These are phyloP conservation scores for Ptyas mucosa DNA, from an alignment of 2,113 vertebrate species.

Conservation along the genomic window DNA sequence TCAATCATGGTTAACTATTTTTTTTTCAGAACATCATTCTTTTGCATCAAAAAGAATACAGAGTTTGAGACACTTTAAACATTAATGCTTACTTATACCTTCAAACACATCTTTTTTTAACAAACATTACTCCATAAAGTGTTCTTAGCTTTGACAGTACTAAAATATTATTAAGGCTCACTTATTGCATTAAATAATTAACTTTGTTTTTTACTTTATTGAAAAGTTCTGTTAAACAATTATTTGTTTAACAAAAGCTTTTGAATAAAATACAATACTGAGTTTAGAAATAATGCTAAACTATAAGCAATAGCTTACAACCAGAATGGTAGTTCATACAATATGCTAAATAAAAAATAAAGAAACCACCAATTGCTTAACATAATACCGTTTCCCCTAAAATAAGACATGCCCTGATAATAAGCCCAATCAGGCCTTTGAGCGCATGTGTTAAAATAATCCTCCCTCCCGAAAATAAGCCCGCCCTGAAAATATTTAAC, in stretches of 20 bases:
- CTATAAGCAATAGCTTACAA: not conserved
- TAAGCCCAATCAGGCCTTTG: no score
- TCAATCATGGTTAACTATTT: not conserved
- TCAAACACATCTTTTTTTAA: not conserved
- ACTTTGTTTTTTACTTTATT: not conserved
- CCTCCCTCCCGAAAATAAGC: no score
- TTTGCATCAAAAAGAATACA: not conserved
- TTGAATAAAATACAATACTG: not conserved
- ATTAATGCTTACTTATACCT: not conserved
- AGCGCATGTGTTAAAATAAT: no score
- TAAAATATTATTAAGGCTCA: not conserved
- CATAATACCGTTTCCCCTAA: no score
- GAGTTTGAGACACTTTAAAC: not conserved
- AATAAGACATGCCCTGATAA: no score
- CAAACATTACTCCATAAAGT: not conserved
- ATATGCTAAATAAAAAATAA: not conserved
- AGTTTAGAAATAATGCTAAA: not conserved
- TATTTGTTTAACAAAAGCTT: not conserved
- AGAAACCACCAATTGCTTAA: not conserved
- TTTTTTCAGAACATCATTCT: not conserved
- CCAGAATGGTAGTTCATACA: not conserved
- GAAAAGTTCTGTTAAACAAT: not conserved
- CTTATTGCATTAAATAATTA: not conserved
- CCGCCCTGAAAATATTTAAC: no score
- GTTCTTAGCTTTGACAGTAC: not conserved